phyloP scores from a whole-genome alignment of 2,797 vertebrate species.

The Labroides dimidiatus region DNA sequence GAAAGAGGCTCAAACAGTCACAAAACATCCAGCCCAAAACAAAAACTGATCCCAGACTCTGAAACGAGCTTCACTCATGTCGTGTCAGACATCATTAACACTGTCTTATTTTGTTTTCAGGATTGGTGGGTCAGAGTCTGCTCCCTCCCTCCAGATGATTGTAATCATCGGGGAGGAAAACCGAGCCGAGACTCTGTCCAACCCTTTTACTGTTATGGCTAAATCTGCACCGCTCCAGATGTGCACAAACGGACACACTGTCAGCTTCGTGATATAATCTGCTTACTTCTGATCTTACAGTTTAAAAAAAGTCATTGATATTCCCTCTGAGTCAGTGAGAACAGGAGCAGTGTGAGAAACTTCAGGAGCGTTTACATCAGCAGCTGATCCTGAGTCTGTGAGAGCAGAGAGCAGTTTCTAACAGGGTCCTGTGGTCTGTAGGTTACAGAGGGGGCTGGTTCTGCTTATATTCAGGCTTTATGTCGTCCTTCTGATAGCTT shows the following conservation, averaged over 20 bases:
- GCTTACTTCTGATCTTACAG: neutral
- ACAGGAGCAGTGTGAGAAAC: slow-evolving; percentile 4
- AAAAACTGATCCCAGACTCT: slow-evolving; percentile 8
- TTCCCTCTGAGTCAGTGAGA: neutral
- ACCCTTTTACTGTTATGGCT: slow-evolving; percentile 3
- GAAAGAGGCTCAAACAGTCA: too few species aligned
- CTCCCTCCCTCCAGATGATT: neutral
- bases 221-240: slow-evolving; percentile 23
- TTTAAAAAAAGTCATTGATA: neutral
- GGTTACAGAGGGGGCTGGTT: too few species aligned
- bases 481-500: too few species aligned
- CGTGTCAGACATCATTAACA: slow-evolving; percentile 15
- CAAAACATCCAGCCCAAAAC: too few species aligned
- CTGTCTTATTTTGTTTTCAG: neutral
- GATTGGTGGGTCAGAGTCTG: neutral
- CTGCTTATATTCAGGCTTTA: too few species aligned
- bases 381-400: slow-evolving; percentile 11
- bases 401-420: too few species aligned
- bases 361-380: neutral
- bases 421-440: neutral
- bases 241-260: neutral
- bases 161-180: slow-evolving; percentile 12
- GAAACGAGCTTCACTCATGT: neutral
- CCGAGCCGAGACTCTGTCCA: neutral
- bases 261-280: neutral